These are phyloP conservation scores for Amphibalanus amphitrite DNA, from an alignment of 1,140 invertebrate genomes.

Conservation along the genomic window DNA sequence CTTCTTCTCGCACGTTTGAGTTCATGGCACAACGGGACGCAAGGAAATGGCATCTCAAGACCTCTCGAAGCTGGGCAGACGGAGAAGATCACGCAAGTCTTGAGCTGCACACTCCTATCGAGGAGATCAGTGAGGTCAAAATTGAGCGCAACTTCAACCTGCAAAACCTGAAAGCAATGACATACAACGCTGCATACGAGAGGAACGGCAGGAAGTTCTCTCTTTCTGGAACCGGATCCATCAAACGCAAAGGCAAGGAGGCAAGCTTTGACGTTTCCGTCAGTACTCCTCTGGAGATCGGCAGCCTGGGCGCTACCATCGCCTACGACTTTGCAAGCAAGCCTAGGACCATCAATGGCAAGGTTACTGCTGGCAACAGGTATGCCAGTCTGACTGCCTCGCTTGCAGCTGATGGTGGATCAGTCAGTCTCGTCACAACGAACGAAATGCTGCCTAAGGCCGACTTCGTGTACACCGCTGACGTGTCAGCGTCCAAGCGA, in stretches of 20 bases:
- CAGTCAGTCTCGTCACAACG: background rate
- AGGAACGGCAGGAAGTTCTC: background rate
- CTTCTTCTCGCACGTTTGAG: background rate
- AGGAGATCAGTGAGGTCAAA: background rate
- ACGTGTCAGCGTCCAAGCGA: background rate
- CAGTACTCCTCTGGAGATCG: background rate
- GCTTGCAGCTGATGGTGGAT: background rate
- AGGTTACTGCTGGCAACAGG: background rate
- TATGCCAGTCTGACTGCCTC: background rate
- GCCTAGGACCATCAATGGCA: background rate
- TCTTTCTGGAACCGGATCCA: background rate
- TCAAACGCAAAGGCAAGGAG: background rate
- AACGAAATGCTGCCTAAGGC: background rate
- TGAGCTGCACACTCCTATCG: background rate
- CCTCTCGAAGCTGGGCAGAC: background rate
- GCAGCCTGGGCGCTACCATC: background rate
- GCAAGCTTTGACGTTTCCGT: background rate
- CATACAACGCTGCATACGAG: background rate
- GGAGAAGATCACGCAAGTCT: background rate
- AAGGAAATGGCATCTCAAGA: background rate
- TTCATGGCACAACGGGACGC: background rate
- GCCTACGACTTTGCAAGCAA: background rate
- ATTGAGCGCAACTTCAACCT: background rate
- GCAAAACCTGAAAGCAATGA: background rate
- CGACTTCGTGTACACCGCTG: background rate